Conservation (phyloP, 1,140 invertebrate species). For the Hylaeus anthracinus region DNA sequence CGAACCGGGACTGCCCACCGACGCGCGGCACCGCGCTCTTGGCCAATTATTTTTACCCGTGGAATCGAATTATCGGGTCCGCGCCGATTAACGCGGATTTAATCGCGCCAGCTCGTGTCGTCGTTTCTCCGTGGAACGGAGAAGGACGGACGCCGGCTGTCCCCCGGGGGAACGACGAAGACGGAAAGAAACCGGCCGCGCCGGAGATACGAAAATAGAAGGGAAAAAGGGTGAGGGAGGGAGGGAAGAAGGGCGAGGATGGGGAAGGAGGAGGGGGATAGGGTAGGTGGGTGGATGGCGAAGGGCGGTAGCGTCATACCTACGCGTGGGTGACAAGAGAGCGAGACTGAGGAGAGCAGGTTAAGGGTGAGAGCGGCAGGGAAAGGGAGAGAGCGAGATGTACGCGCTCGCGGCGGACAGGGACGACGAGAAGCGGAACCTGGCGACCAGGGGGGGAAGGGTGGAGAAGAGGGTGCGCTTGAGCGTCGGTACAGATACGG, state of each 20-base stretch:
- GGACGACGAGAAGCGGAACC: constrained; percentile 5
- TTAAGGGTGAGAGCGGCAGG: constrained; percentile 31
- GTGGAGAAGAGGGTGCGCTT: constrained; percentile 59
- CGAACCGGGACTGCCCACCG: constrained; percentile 41
- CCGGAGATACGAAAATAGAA: constrained; percentile 10
- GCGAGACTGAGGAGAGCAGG: constrained; percentile 22
- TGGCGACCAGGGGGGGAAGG: constrained; percentile 49
- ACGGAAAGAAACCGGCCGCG: background rate
- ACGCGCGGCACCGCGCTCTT: constrained; percentile 46
- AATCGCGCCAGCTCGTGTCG: constrained; percentile 36
- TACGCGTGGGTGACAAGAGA: constrained; percentile 40
- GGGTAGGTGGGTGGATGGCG: background rate
- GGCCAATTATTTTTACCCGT: constrained; percentile 71
- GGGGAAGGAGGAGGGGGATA: constrained; percentile 30
- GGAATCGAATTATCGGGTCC: constrained; percentile 70
- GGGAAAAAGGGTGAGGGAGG: background rate
- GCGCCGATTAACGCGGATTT: constrained; percentile 76
- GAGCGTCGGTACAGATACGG: constrained; percentile 78
- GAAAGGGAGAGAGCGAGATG: constrained; percentile 7
- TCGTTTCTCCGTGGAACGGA: background rate
- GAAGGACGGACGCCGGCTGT: background rate
- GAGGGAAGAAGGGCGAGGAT: background rate
- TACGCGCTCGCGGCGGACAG: constrained; percentile 4
- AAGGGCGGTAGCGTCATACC: constrained; percentile 31
- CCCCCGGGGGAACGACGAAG: background rate